Percentiles rank a stretch among this genome's conserved stretches.
phyloP scores from a whole-genome alignment of 2,113 vertebrate genomes.

The Prionailurus viverrinus region DNA sequence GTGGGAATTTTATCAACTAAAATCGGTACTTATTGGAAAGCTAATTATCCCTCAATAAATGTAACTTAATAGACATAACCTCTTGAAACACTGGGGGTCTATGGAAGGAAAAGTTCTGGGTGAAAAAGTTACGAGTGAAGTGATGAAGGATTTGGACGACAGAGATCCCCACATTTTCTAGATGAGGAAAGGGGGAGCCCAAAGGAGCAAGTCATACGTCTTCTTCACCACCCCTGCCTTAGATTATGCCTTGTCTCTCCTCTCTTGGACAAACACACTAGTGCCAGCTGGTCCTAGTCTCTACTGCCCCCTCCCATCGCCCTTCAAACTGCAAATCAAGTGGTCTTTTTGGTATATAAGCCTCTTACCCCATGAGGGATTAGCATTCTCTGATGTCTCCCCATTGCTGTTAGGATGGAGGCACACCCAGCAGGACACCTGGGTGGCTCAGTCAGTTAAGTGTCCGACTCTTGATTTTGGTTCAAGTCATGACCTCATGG shows the following conservation, averaged over 20 bases:
- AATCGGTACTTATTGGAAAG: conserved; percentile 77
- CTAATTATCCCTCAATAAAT: conserved; percentile 68
- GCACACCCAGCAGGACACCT: too few relatives aligned
- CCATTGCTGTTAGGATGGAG: not conserved
- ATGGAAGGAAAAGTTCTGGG: not conserved
- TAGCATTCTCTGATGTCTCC: not conserved
- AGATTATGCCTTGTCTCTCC: not conserved
- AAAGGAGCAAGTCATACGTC: not conserved
- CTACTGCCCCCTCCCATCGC: not conserved
- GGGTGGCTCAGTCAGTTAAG: too few relatives aligned
- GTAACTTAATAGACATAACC: conserved; percentile 15
- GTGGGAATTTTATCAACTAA: conserved; percentile 77
- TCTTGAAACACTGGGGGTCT: not conserved
- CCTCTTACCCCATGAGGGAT: fast-evolving
- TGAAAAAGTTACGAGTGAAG: not conserved
- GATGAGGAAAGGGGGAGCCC: not conserved
- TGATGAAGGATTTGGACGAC: not conserved
- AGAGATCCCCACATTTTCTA: not conserved
- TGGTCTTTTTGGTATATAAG: not conserved
- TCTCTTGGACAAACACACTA: fast-evolving
- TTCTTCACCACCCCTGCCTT: not conserved
- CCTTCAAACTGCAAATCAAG: not conserved
- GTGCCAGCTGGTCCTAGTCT: not conserved
- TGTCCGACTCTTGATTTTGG: too few relatives aligned
- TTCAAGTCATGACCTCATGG: too few relatives aligned